phyloP scores from a whole-genome alignment of 2,113 vertebrate species.

The Prinia subflava region DNA sequence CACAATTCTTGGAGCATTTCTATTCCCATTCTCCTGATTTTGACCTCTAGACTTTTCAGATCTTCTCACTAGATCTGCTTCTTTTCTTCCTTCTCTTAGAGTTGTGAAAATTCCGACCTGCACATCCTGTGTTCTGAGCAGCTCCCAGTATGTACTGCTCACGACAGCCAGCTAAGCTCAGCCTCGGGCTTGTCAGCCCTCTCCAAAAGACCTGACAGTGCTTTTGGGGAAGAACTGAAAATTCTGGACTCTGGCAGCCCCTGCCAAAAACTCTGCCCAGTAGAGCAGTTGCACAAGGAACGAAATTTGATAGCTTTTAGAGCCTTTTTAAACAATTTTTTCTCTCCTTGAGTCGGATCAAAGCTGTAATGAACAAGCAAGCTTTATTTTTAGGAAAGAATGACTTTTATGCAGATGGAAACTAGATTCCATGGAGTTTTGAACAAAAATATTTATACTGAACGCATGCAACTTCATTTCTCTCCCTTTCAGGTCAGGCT shows the following conservation, averaged over 20 bases:
- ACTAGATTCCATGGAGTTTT: background rate
- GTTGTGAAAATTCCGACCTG: background rate
- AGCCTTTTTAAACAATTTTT: background rate
- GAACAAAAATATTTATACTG: background rate
- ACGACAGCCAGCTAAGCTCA: background rate
- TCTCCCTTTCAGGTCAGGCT: background rate
- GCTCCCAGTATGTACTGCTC: accelerated
- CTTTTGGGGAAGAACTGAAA: background rate
- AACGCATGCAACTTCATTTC: background rate
- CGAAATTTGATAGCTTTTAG: background rate
- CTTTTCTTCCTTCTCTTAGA: background rate
- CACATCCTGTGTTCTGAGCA: background rate
- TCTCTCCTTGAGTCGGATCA: background rate
- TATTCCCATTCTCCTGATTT: background rate
- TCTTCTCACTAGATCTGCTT: too few relatives aligned
- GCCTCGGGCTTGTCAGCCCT: background rate
- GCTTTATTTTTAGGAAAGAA: background rate
- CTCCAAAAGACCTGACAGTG: background rate
- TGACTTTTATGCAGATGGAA: background rate
- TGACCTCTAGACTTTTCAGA: background rate
- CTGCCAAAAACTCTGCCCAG: background rate
- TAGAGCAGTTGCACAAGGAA: background rate
- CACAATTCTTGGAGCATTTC: accelerated
- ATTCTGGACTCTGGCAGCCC: background rate
- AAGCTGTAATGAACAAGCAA: background rate